phyloP scores from a whole-genome alignment of 2,113 vertebrate genomes.

The Neofelis nebulosa region DNA sequence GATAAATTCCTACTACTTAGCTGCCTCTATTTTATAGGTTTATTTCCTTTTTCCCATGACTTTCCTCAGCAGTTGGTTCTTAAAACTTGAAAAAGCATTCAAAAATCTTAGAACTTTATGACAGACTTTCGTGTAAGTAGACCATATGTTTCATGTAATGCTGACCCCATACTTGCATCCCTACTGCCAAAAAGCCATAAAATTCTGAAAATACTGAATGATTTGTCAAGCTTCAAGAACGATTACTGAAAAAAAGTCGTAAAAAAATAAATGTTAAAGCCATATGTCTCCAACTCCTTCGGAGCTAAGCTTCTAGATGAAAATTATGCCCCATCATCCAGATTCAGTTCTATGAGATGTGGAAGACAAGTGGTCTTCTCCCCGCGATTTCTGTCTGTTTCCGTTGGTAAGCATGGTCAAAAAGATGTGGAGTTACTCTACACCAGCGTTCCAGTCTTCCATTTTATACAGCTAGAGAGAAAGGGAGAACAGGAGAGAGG shows the following conservation, averaged over 20 bases:
- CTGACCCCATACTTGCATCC: not conserved
- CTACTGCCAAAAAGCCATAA: not conserved
- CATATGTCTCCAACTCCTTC: not conserved
- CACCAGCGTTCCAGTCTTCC: not conserved
- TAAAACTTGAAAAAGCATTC: not conserved
- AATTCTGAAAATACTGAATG: not conserved
- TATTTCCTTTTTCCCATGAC: not conserved
- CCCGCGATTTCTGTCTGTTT: not conserved
- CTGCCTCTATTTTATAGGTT: not conserved
- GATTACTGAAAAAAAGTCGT: constrained; percentile 28
- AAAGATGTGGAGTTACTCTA: not conserved
- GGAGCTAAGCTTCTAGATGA: not conserved
- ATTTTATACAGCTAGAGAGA: not conserved
- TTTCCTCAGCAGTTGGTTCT: not conserved
- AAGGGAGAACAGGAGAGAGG: not conserved
- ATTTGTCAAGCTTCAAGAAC: not conserved
- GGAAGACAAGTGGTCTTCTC: not conserved
- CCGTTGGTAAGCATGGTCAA: not conserved
- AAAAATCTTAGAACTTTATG: not conserved
- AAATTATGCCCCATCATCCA: not conserved
- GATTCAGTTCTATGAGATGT: not conserved
- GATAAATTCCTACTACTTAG: not conserved
- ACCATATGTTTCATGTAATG: not conserved
- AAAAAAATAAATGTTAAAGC: not conserved
- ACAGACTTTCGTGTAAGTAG: not conserved